phyloP scores from a whole-genome alignment of 2,888 invertebrate species.

The Scotopteryx bipunctaria region DNA sequence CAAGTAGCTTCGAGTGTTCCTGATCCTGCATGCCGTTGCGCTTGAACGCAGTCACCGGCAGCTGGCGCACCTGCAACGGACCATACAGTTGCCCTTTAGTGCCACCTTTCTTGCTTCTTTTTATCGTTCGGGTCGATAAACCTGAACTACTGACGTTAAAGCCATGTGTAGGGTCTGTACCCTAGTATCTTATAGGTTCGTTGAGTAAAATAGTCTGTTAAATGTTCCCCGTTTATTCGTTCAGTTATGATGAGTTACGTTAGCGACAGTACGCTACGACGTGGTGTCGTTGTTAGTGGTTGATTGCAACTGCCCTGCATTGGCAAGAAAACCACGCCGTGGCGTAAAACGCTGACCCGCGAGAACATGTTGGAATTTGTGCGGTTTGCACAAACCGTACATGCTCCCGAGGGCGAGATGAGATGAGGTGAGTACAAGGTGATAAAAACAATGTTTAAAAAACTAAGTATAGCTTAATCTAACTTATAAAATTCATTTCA shows the following conservation, averaged over 20 bases:
- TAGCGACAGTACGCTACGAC: not conserved
- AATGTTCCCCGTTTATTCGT: not conserved
- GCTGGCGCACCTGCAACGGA: conserved; percentile 72
- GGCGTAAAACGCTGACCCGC: not conserved
- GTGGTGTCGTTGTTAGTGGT: not conserved
- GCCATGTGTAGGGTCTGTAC: not conserved
- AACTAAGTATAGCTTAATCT: too few relatives aligned
- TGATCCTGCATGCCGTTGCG: conserved; percentile 78
- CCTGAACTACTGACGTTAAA: conserved; percentile 6
- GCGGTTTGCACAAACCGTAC: not conserved
- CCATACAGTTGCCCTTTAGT: conserved; percentile 59
- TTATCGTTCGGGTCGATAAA: conserved; percentile 18
- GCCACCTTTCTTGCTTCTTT: conserved; percentile 31
- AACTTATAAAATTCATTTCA: not conserved
- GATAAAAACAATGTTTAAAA: not conserved
- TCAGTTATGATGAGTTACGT: not conserved
- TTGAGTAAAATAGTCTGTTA: not conserved
- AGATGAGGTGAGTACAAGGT: not conserved
- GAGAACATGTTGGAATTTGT: not conserved
- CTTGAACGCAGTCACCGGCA: conserved; percentile 74
- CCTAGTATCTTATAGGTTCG: not conserved
- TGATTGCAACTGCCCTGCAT: not conserved
- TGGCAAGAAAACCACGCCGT: not conserved
- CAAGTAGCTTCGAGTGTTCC: conserved; percentile 67
- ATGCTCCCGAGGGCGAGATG: conserved; percentile 1